phyloP scores from a whole-genome alignment of 2,888 invertebrate genomes.

The Agrochola circellaris region DNA sequence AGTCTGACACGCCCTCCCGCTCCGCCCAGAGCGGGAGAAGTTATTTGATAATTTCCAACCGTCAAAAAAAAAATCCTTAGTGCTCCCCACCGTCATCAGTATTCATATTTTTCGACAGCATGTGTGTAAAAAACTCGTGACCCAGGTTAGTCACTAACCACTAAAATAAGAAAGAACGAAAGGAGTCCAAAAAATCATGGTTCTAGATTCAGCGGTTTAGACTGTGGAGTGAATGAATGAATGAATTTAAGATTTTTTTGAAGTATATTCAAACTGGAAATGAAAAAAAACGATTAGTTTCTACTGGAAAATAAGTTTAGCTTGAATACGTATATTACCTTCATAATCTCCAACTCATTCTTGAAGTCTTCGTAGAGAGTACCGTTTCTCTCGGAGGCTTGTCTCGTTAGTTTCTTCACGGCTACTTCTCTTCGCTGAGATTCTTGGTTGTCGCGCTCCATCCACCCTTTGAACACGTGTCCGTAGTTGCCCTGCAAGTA shows the following conservation, averaged over 20 bases:
- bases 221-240: neutral
- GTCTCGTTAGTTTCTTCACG: slow-evolving; percentile 84
- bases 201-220: neutral
- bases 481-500: slow-evolving; percentile 94
- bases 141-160: too few species aligned
- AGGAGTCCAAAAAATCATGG: neutral
- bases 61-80: too few species aligned
- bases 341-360: slow-evolving; percentile 97
- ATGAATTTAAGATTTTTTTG: neutral
- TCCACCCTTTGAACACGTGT: slow-evolving; percentile 94
- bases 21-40: too few species aligned
- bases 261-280: neutral
- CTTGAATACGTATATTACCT: slow-evolving; percentile 87
- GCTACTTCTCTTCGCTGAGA: slow-evolving; percentile 85
- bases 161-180: too few species aligned
- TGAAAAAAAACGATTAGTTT: too few species aligned
- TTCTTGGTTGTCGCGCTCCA: slow-evolving; percentile 91
- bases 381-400: slow-evolving; percentile 82
- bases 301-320: neutral
- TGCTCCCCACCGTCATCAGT: neutral
- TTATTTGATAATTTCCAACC: too few species aligned
- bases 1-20: too few species aligned
- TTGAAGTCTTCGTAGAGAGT: slow-evolving; percentile 93
- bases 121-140: too few species aligned
- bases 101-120: too few species aligned